Evolutionary conservation across 2,113 vertebrate genomes (phyloP), one percentile per base, ranked within the genome.

Genomic region (Actenoides hombroni): DNA sequence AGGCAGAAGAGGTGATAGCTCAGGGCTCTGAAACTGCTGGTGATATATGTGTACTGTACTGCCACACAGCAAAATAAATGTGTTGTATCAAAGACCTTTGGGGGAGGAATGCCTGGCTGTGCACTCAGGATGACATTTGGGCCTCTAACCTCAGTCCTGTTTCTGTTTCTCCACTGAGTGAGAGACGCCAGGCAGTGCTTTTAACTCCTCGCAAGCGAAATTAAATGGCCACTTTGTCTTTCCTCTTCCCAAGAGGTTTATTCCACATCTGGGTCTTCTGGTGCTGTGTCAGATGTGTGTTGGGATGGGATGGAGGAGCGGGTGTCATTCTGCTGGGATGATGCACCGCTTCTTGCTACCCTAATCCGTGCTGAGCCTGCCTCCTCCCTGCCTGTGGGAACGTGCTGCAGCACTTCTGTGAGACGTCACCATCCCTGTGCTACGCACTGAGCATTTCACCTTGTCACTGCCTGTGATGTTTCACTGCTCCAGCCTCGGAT

Each of bases 21-120:
- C 83, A 91, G 68, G 81, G 79, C 77, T 95, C 83, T 90, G 75
- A 93, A 86, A 79, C 64, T 92, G 69, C 56, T 87, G 83, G 56
- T 96, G 70, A 93, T 85, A 37, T 83, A 59, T 88, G 29, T 94
- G 61, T 92, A 73, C 37, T 51, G n/a, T 51, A 37, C 28, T 76
- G 44, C 56, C 59, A 67, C 74, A 73, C 21, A 84, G 61, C 70
- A 79, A 96, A 97, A 97, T 96, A 97, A 97, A 97, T 49, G 33
- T 83, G 42, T 94, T 74, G 16, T 64, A 48, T 92, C 3, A 1
- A 83, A 88, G 42, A 86, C 44, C 24, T 91, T 8, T 64, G 8
- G 2, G 35, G 71, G 37, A 82, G 39, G 28, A 16, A 39, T 81
- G 42, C 49, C 25, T 86, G 33, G 20, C 42, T 91, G 26, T 70